Base-by-base conservation (phyloP, 2,888 invertebrate species). In the Mantis religiosa region DNA sequence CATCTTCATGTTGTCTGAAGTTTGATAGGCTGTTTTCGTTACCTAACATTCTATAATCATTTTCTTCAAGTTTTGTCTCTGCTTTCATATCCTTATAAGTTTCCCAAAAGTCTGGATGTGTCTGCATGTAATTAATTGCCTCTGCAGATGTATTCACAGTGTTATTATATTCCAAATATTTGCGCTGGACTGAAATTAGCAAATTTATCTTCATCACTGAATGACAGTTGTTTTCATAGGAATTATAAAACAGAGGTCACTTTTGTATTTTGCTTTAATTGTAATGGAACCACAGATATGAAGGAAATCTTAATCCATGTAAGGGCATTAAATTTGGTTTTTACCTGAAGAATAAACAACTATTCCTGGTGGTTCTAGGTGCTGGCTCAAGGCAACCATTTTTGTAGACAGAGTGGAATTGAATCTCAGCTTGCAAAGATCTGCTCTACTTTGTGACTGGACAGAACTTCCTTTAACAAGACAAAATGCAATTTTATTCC, bases 261-360 rank as follows among this genome's bases (percentile, higher is more conserved):
- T 27, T 41, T 20, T 25, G 15, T 34, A 82, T 30, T 82, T 82
- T 8, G 8, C 3, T 15, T 6, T 82, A 28, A 82, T 28, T 30
- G 0, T 34, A 20, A 25, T 41, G 7, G 4, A 87, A 54, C 14
- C 2, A 54, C 27, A 87, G 25, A 4, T 27, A 28, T 9, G n/a
- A 28, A 87, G 28, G 2, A 82, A 87, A 2, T 7, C 14, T 3
- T 71, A 14, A 87, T 30, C n/a, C n/a, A 82, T 82, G 30, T 47
- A 47, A 2, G 54, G 1, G 9, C n/a, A 83, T 27, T 34, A 15
- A 81, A 81, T 71, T 88, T 85, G 9, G 84, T 84, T 90, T 90
- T 91, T 93, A 95, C 96, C 95, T 90, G 97, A 97, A 91, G 95
- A 95, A 91, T 97, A 97, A 8, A 97, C 92, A n/a, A 95, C 93